Conservation (phyloP, 2,113 vertebrate species). For the Chlamydotis undulata region DNA sequence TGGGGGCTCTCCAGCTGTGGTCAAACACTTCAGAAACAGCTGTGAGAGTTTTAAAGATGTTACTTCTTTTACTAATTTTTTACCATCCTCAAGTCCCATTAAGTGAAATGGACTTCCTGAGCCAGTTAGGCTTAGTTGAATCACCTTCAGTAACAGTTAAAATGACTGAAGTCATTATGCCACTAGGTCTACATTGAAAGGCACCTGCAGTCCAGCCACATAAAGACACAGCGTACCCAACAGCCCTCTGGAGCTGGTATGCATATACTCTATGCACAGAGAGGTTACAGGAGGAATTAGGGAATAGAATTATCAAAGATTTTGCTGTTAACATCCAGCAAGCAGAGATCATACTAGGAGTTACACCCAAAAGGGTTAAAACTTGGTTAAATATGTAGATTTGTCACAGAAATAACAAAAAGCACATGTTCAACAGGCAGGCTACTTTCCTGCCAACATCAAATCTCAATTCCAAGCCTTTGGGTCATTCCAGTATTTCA, state of each 20-base stretch:
- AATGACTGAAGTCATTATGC: background rate
- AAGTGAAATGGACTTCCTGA: background rate
- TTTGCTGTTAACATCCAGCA: background rate
- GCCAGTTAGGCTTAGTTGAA: background rate
- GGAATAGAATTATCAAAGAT: background rate
- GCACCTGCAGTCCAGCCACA: background rate
- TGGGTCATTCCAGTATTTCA: constrained; percentile 24
- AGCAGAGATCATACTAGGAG: background rate
- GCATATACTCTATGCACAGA: background rate
- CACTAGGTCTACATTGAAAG: background rate
- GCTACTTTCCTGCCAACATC: constrained; percentile 14
- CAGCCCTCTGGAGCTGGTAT: background rate
- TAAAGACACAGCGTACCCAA: background rate
- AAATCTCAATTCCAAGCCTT: constrained; percentile 36
- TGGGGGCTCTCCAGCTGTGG: background rate
- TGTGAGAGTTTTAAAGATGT: background rate
- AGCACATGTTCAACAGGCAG: constrained; percentile 19
- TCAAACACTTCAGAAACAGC: background rate
- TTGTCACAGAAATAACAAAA: constrained; percentile 36
- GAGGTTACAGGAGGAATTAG: background rate
- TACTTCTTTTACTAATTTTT: background rate
- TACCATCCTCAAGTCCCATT: background rate
- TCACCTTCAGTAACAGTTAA: background rate
- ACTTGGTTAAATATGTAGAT: background rate
- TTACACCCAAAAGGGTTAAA: background rate